These are phyloP conservation scores for Cyphomyrus plagiostoma DNA, from an alignment of 2,113 vertebrate genomes.

Conservation along the genomic window DNA sequence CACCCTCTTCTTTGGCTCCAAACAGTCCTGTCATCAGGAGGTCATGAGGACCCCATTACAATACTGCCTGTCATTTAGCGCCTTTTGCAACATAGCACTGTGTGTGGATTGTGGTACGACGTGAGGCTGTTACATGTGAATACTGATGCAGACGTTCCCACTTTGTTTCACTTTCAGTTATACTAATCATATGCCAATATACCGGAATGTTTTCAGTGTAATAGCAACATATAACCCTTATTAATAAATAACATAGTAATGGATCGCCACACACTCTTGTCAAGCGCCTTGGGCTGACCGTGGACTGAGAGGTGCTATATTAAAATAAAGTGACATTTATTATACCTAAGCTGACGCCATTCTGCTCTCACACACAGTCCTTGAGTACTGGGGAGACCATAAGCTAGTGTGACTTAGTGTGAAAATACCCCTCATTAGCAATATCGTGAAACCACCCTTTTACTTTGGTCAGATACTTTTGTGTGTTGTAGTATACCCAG, in stretches of 20 bases:
- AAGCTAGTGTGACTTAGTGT: not conserved
- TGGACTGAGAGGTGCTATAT: not conserved
- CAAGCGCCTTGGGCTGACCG: not conserved
- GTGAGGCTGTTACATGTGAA: not conserved
- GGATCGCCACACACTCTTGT: not conserved
- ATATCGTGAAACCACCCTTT: not conserved
- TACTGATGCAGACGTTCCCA: not conserved
- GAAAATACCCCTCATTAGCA: not conserved
- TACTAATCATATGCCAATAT: not conserved
- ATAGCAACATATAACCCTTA: not conserved
- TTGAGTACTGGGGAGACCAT: not conserved
- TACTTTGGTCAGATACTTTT: not conserved
- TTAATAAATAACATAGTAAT: not conserved
- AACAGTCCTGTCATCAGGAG: not conserved
- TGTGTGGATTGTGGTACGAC: not conserved
- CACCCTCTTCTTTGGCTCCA: not conserved
- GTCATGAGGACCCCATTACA: not conserved
- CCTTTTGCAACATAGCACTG: not conserved
- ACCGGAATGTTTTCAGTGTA: not conserved
- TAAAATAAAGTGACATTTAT: not conserved
- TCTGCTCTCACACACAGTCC: not conserved
- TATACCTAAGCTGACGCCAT: not conserved
- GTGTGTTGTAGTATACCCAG: not conserved
- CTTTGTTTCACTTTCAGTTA: not conserved
- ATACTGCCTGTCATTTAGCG: not conserved